Evolutionary conservation across 2,888 invertebrate genomes (phyloP).

Genomic region (Kuschelorhynchus macadamiae): DNA sequence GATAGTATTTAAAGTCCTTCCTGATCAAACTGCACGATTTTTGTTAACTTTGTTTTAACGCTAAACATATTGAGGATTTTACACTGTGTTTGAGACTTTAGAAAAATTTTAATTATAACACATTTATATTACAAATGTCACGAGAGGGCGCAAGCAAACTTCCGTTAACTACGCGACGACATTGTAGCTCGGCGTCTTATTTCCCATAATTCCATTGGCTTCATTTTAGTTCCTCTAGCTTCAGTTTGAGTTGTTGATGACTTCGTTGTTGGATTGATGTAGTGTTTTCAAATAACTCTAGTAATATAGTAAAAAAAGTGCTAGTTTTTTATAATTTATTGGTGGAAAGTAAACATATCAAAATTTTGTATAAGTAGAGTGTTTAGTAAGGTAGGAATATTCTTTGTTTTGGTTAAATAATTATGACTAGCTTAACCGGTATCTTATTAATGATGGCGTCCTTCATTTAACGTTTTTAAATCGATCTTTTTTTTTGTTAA

Average conservation of each 20-base stretch:
- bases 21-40: too few relatives aligned
- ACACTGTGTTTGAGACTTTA: too few relatives aligned
- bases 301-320: slow-evolving; percentile 2
- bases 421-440: too few relatives aligned
- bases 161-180: slow-evolving; percentile 39
- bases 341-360: slow-evolving; percentile 35
- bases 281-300: too few relatives aligned
- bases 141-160: slow-evolving; percentile 30
- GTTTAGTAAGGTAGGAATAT: slow-evolving; percentile 51
- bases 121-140: too few relatives aligned
- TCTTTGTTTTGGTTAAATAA: neutral
- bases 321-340: slow-evolving; percentile 22
- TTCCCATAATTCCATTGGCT: slow-evolving; percentile 32
- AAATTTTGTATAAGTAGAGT: slow-evolving; percentile 30
- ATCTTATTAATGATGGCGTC: slow-evolving; percentile 57
- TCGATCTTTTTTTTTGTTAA: slow-evolving; percentile 37
- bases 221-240: too few relatives aligned
- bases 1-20: too few relatives aligned
- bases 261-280: too few relatives aligned
- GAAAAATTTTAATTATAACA: too few relatives aligned
- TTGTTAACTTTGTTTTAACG: too few relatives aligned
- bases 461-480: slow-evolving; percentile 18
- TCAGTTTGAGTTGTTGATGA: too few relatives aligned
- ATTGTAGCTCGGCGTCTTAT: slow-evolving; percentile 7
- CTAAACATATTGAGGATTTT: too few relatives aligned